Evolutionary conservation across 2,113 vertebrate genomes (phyloP), one percentile per base, ranked within the genome.

Genomic region (Tinamus guttatus): DNA sequence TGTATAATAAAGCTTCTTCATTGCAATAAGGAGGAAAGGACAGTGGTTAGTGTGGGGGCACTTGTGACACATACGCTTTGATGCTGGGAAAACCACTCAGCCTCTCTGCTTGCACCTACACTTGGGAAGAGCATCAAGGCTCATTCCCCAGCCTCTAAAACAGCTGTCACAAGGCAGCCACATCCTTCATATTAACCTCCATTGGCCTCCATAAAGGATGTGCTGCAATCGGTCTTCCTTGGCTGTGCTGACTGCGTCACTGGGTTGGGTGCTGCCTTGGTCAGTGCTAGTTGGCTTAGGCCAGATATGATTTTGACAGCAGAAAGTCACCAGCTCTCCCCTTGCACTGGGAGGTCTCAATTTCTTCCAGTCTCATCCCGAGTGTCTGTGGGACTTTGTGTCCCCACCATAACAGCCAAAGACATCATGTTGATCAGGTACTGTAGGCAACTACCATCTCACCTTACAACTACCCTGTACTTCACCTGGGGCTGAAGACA

Each of bases 241-340:
- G 56, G 32, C 13, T 49, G 9, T 40, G 11, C 22, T 85, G 75
- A 32, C 20, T 70, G n/a, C 27, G 62, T 40, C 67, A 9, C 27
- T 78, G 6, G 2, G 6, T 0, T 70, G 22, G 22, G 49, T 90
- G 27, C 54, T 88, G 19, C 43, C 47, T 56, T 34, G 28, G 7
- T 51, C 62, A 79, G 24, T 15, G 17, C 17, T 74, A 38, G n/a
- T 30, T 62, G 58, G 19, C 8, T 28, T 36, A 54, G 65, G 67
- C 3, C 6, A 78, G 77, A 60, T 69, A 47, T 81, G 30, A 7
- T 22, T 24, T 5, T 1, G 20, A 54, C 0, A 54, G 27, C 64
- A 67, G 13, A 67, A 32, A 45, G 41, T 43, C 27, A n/a, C 64
- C 19, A 14, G 41, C 41, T 13, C 24, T 49, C 68, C 47, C 24